Evolutionary conservation across 2,797 vertebrate species (phyloP).

Genomic region (Lycodopsis pacificus): DNA sequence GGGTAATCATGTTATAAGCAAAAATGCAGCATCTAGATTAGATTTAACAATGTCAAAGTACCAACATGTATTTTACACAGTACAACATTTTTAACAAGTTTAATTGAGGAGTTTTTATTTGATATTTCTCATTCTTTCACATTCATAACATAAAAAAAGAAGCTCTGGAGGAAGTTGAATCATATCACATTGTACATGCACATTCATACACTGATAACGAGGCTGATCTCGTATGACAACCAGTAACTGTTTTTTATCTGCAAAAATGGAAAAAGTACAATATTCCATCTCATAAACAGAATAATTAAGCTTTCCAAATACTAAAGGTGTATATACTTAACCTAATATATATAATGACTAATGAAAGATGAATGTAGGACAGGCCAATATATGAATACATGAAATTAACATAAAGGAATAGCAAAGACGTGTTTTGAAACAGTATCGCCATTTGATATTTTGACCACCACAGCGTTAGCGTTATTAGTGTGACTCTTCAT

Average conservation of each 20-base stretch:
- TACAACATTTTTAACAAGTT: neutral
- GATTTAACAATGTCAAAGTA: too few relatives aligned
- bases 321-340: neutral
- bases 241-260: constrained; percentile 6
- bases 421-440: neutral
- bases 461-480: too few relatives aligned
- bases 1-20: neutral
- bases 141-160: neutral
- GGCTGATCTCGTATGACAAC: neutral
- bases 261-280: neutral
- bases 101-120: neutral
- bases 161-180: neutral
- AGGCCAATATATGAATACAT: neutral
- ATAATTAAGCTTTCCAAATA: neutral
- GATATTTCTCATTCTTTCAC: constrained; percentile 9
- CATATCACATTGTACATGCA: constrained; percentile 2
- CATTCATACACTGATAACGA: neutral
- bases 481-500: too few relatives aligned
- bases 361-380: too few relatives aligned
- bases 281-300: neutral
- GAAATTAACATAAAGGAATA: neutral
- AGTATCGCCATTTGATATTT: too few relatives aligned
- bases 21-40: too few relatives aligned
- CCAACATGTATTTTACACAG: too few relatives aligned
- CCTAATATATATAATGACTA: neutral